A percentile compares a stretch with the other conserved stretches of the same genome.
Conservation (phyloP, 2,888 invertebrate species). For the Prosapia bicincta region DNA sequence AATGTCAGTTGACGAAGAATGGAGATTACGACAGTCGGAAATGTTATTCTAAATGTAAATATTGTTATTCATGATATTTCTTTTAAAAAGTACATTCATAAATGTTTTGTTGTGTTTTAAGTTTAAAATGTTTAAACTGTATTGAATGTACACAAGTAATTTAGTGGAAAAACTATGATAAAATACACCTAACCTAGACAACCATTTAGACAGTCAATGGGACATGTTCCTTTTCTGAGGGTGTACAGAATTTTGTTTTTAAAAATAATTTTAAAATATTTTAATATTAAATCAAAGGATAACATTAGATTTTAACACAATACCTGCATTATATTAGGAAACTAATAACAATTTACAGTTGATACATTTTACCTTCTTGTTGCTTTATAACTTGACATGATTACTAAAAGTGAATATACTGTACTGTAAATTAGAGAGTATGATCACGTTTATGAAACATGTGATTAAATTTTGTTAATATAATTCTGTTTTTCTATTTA, state of each 20-base stretch:
- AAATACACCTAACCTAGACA: constrained; percentile 30
- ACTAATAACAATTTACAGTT: constrained; percentile 30
- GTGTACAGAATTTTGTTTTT: neutral
- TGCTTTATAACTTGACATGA: neutral
- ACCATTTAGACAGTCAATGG: neutral
- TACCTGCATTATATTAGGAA: constrained; percentile 10
- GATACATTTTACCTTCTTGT: constrained; percentile 15
- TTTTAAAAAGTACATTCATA: constrained; percentile 29
- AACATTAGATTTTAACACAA: constrained; percentile 26
- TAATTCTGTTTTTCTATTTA: constrained; percentile 9
- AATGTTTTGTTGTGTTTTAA: constrained; percentile 27
- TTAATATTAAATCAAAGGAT: constrained; percentile 7
- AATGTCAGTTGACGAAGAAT: constrained; percentile 8
- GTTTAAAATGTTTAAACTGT: constrained; percentile 35
- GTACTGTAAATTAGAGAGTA: neutral
- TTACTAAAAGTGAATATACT: neutral
- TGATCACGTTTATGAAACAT: neutral
- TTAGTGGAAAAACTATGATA: constrained; percentile 30
- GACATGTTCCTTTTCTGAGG: neutral
- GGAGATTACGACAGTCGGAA: constrained; percentile 18
- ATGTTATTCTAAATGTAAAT: constrained; percentile 56
- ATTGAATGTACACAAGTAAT: constrained; percentile 34
- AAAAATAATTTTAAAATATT: constrained; percentile 22
- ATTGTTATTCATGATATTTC: constrained; percentile 50
- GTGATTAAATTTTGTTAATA: constrained; percentile 24